phyloP scores from a whole-genome alignment of 2,113 vertebrate species.

The Dascyllus trimaculatus region DNA sequence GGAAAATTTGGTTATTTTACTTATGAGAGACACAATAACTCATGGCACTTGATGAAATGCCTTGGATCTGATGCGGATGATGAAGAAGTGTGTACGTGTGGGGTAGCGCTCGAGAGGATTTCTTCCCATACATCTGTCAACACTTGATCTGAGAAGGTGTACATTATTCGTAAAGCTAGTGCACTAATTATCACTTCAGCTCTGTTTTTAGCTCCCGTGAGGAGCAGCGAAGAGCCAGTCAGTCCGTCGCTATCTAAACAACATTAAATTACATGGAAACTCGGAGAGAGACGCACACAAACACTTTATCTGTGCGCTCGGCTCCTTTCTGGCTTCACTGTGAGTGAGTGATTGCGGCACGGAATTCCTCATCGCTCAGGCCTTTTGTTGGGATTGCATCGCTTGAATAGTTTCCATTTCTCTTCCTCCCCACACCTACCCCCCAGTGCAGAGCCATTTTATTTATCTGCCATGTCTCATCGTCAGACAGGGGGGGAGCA shows the following conservation, averaged over 20 bases:
- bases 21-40: slow-evolving; percentile 58
- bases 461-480: slow-evolving; percentile 74
- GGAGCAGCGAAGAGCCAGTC: slow-evolving; percentile 55
- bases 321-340: slow-evolving; percentile 46
- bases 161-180: slow-evolving; percentile 56
- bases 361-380: slow-evolving; percentile 74
- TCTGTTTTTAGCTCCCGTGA: slow-evolving; percentile 30
- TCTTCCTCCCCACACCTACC: background rate
- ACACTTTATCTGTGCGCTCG: slow-evolving; percentile 51
- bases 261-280: slow-evolving; percentile 80
- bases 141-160: slow-evolving; percentile 62
- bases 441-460: slow-evolving; percentile 52
- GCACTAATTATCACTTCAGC: slow-evolving; percentile 67
- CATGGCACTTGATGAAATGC: slow-evolving; percentile 37
- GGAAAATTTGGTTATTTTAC: slow-evolving; percentile 72
- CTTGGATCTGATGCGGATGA: slow-evolving; percentile 14
- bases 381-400: slow-evolving; percentile 81
- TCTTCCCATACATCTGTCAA: slow-evolving; percentile 68
- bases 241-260: slow-evolving; percentile 72
- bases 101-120: slow-evolving; percentile 27
- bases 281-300: slow-evolving; percentile 52
- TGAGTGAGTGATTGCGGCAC: slow-evolving; percentile 76
- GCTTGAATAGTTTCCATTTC: slow-evolving; percentile 78
- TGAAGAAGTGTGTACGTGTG: slow-evolving; percentile 50
- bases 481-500: slow-evolving; percentile 56